Evolutionary conservation across 2,888 invertebrate genomes (phyloP).

Genomic region (Phoenoteleia sp.): DNA sequence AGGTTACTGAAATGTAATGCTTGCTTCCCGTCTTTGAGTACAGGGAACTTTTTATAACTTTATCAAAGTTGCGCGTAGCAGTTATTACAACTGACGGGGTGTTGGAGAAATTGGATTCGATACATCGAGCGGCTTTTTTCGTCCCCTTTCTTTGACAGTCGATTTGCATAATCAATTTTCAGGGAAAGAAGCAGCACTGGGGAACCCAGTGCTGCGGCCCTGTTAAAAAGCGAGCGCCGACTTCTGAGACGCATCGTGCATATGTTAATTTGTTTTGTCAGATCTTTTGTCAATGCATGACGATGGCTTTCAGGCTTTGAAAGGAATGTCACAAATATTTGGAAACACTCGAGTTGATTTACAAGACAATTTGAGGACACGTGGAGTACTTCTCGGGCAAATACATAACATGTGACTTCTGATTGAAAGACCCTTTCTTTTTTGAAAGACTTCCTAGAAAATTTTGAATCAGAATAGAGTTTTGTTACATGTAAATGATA

Average conservation of each 20-base stretch:
- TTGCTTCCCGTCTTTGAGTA: too few species aligned
- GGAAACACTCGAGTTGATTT: conserved; percentile 37
- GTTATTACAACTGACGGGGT: conserved; percentile 57
- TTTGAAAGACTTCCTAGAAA: conserved; percentile 13
- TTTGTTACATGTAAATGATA: too few species aligned
- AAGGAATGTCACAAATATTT: conserved; percentile 43
- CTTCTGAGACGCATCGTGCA: too few species aligned
- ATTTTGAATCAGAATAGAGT: not conserved
- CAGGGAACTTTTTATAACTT: conserved; percentile 56
- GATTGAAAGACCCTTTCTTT: conserved; percentile 29
- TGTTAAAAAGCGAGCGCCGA: not conserved
- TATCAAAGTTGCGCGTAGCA: conserved; percentile 45
- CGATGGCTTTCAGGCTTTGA: conserved; percentile 14
- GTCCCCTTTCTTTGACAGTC: not conserved
- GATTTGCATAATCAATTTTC: conserved; percentile 55
- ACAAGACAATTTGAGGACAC: conserved; percentile 39
- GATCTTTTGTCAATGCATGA: conserved; percentile 8
- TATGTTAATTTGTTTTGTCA: conserved; percentile 19
- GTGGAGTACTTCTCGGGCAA: conserved; percentile 27
- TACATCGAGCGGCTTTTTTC: conserved; percentile 35
- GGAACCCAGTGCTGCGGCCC: conserved; percentile 1
- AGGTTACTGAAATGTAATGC: too few species aligned
- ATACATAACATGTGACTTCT: not conserved
- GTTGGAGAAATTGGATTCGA: conserved; percentile 52
- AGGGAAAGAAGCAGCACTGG: conserved; percentile 24